Evolutionary conservation across 2,888 invertebrate genomes (phyloP), one percentile per base, ranked within the genome.

Genomic region (Heterodera filipjevi): DNA sequence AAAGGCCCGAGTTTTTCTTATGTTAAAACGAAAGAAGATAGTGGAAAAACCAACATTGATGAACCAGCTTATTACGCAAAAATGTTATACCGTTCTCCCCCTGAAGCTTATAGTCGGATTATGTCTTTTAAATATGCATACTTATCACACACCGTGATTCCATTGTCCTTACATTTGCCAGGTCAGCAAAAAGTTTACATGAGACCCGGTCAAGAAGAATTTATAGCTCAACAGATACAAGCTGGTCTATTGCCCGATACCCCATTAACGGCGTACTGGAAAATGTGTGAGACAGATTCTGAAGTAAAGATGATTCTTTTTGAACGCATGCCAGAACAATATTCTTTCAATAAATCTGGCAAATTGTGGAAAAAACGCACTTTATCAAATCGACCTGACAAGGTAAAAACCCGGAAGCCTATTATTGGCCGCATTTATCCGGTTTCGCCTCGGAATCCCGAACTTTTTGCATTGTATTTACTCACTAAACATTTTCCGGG

Each of bases 61-160:
- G 73, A 73, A 49, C 73, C 73, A 19, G 73, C 73, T 10, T 46
- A 46, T 33, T 73, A 73, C 49, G 73, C 73, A 2, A 53, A 64
- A 59, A 46, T 73, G 39, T 22, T 46, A 22, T 73, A 46, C 16
- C 53, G 73, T 33, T 59, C 59, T 49, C 46, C 73, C 0, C n/a
- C 46, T 22, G 73, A 73, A 27, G 73, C 73, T 5, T 22, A n/a
- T 49, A 44, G 46, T 19, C 73, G 73, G 0, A 73, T 73, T 39
- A 2, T n/a, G 0, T 39, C 46, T 0, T 49, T 49, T 0, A 73
- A 49, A 46, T 46, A 46, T n/a, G n/a, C n/a, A n/a, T n/a, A n/a
- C n/a, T n/a, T n/a, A n/a, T n/a, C n/a, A n/a, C n/a, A n/a, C n/a
- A 46, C 49, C 3, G 73, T 46, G 22, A 46, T 46, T 3, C 49